Base-by-base conservation (phyloP, 2,797 vertebrate genomes). In the Potorous gilbertii region DNA sequence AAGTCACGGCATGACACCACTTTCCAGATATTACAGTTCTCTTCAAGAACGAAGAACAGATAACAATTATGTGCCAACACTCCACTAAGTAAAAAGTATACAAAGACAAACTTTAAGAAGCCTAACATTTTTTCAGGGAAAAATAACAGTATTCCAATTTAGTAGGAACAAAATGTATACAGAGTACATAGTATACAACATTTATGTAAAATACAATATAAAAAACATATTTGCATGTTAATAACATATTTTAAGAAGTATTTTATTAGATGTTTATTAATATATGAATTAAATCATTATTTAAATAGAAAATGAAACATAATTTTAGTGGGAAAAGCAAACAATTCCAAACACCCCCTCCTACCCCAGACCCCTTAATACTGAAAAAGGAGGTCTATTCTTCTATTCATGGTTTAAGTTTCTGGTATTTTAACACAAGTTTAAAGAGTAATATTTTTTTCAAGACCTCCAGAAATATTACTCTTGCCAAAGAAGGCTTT, bases 371-470 rank as follows among this genome's bases (percentile, higher is more conserved):
- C 16, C 6, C 62, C 40, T 74, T 9, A 87, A 27, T 0, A 11
- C 40, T 87, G 21, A 24, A 50, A 21, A 50, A 27, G 66, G 66
- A 81, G 74, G 21, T 87, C 74, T 87, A 18, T 27, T 74, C 14
- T 74, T 34, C 66, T 74, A 40, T 50, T 50, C 40, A 46, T 87
- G 8, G 24, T 8, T 46, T 87, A 87, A 50, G 6, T 93, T 56
- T 54, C 90, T 96, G 90, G 29, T 27, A 95, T n/a, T 95, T 34
- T 95, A 94, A 93, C 14, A 59, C 87, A 94, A 97, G 24, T 92
- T 94, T 87, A 97, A 96, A 50, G 0, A 96, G 52, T 54, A 46
- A 50, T 1, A 34, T 62, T n/a, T 74, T 66, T 74, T 62, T 18
- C 5, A 74, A 27, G 3, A 27, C 3, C 27, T 27, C 21, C 27